These are phyloP conservation scores for Sebastes minor DNA, from an alignment of 2,797 vertebrate genomes.

Conservation along the genomic window DNA sequence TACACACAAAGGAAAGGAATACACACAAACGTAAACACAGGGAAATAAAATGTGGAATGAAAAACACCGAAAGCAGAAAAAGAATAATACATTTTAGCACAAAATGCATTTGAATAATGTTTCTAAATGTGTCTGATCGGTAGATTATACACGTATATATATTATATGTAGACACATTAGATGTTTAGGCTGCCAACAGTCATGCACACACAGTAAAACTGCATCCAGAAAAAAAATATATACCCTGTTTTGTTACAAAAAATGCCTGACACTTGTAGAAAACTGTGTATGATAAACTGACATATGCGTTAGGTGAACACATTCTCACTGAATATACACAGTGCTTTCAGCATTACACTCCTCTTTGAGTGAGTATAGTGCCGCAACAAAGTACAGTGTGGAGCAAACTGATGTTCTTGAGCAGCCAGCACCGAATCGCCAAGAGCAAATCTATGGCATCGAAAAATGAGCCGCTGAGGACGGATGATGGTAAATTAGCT, in stretches of 20 bases:
- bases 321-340: background rate
- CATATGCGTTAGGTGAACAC: no score
- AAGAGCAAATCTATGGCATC: conserved; percentile 4
- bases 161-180: background rate
- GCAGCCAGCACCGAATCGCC: background rate
- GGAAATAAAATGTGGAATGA: background rate
- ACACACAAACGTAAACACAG: background rate
- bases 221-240: background rate
- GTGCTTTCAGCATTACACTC: background rate
- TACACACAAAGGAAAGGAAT: background rate
- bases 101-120: background rate
- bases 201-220: background rate
- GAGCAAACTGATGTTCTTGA: background rate
- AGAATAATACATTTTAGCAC: background rate
- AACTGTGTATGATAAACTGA: background rate
- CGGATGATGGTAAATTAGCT: conserved; percentile 33
- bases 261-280: no score
- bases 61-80: background rate
- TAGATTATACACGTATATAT: no score
- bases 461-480: conserved; percentile 27
- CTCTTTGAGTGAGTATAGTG: background rate
- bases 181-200: background rate
- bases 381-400: background rate
- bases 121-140: background rate
- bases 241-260: background rate